Evolutionary conservation across 2,113 vertebrate species (phyloP), one percentile per base, ranked within the genome.

Genomic region (Tinamus guttatus): DNA sequence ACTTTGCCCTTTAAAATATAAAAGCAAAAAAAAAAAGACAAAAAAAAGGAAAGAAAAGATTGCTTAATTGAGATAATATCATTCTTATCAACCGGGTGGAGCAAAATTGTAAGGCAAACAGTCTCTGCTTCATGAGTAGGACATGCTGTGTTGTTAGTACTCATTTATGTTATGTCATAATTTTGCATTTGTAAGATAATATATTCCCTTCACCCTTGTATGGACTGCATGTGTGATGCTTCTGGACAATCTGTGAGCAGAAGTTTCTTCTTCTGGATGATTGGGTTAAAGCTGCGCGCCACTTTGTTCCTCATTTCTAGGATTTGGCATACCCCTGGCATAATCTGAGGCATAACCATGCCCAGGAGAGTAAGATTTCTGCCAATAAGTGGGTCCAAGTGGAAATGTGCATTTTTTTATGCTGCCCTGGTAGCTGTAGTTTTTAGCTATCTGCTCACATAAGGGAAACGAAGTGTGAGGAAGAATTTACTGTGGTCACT

Each of bases 311-410:
- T 11, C 49, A 0, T 7, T 40, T 49, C 36, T 47, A 34, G 32
- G 12, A 19, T 2, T 1, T 4, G 45, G 58, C n/a, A 22, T 16
- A 9, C 41, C 64, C 28, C 43, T 19, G 8, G 28, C 9, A 30
- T 45, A 32, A 67, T 22, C 0, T 1, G 32, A 79, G 81, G 51
- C 1, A 1, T 4, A 80, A 43, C 17, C 43, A 8, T 5, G 15
- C 1, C 5, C 0, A 0, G 16, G 59, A 43, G 2, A 0, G 9
- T 22, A 25, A 59, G 36, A 21, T 22, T 54, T 71, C 51, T 93
- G 65, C 47, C 1, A 1, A 78, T 36, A 81, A 64, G 36, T 56
- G 69, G 32, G 38, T 78, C 38, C 25, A 36, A 43, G 34, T 14
- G n/a, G 58, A 79, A 68, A 60, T 54, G 51, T 60, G 68, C 12